Conservation (phyloP, 2,113 vertebrate species). For the Mesitornis unicolor region DNA sequence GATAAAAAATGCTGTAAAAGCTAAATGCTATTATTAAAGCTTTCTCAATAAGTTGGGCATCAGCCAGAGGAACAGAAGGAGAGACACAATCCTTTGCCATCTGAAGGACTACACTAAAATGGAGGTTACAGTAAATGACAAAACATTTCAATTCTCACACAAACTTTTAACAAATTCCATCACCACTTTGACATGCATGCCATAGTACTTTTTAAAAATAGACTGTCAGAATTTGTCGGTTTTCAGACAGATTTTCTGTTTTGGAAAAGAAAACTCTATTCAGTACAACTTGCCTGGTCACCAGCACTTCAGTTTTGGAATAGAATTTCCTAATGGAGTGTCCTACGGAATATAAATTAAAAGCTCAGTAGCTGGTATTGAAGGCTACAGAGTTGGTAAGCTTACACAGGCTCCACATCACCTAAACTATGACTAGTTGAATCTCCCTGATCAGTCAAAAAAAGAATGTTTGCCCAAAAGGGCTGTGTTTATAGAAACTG, state of each 20-base stretch:
- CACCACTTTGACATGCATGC: not conserved
- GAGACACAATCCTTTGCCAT: not conserved
- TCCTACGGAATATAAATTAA: not conserved
- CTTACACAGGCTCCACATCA: not conserved
- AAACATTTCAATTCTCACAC: not conserved
- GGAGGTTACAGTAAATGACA: constrained; percentile 26
- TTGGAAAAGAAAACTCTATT: not conserved
- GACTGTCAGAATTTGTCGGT: not conserved
- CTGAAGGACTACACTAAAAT: not conserved
- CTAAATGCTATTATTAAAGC: constrained; percentile 26
- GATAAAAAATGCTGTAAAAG: constrained; percentile 14
- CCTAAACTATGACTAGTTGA: not conserved
- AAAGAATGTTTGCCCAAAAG: not conserved
- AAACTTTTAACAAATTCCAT: constrained; percentile 1
- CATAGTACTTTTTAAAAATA: not conserved
- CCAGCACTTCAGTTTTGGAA: not conserved
- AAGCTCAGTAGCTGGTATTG: not conserved
- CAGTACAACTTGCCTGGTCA: not conserved
- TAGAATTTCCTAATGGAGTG: not conserved
- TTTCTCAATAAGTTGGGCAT: constrained; percentile 6
- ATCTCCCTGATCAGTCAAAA: not conserved
- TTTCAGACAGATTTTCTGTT: not conserved
- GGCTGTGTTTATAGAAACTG: not conserved
- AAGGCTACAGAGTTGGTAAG: not conserved
- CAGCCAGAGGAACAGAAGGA: constrained; percentile 23